Evolutionary conservation across 2,888 invertebrate species (phyloP).

Genomic region (Pollenia griseotomentosa): DNA sequence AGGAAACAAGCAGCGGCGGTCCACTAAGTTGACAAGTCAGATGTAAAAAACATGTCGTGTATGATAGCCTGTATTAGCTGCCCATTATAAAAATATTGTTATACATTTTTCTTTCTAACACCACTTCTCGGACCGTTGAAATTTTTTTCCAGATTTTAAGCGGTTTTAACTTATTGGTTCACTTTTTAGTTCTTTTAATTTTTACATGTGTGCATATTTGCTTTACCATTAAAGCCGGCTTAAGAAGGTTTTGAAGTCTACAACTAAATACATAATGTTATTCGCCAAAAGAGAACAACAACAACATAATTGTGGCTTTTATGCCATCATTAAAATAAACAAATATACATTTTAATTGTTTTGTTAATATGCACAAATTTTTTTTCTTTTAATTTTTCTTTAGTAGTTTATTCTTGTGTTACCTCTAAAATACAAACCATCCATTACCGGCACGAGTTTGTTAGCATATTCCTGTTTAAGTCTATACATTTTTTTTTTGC

Average conservation of each 20-base stretch:
- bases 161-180: constrained; percentile 15
- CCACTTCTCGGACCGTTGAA: constrained; percentile 62
- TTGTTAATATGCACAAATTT: constrained; percentile 42
- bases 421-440: constrained; percentile 60
- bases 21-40: too few species aligned
- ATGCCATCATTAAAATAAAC: constrained; percentile 74
- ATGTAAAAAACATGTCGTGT: too few species aligned
- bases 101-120: constrained; percentile 29
- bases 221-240: constrained; percentile 49
- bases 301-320: constrained; percentile 73
- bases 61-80: not conserved
- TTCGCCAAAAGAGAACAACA: constrained; percentile 55
- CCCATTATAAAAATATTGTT: constrained; percentile 40
- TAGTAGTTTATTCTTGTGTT: constrained; percentile 62
- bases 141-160: constrained; percentile 51
- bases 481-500: constrained; percentile 28
- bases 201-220: constrained; percentile 58
- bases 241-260: constrained; percentile 24
- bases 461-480: constrained; percentile 38
- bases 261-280: constrained; percentile 19
- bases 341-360: constrained; percentile 59
- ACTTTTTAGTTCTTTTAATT: constrained; percentile 45
- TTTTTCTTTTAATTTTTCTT: constrained; percentile 55
- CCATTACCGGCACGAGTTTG: constrained; percentile 68
- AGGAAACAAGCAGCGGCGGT: too few species aligned